Evolutionary conservation across 2,888 invertebrate genomes (phyloP).

Genomic region (Falcaria lacertinaria): DNA sequence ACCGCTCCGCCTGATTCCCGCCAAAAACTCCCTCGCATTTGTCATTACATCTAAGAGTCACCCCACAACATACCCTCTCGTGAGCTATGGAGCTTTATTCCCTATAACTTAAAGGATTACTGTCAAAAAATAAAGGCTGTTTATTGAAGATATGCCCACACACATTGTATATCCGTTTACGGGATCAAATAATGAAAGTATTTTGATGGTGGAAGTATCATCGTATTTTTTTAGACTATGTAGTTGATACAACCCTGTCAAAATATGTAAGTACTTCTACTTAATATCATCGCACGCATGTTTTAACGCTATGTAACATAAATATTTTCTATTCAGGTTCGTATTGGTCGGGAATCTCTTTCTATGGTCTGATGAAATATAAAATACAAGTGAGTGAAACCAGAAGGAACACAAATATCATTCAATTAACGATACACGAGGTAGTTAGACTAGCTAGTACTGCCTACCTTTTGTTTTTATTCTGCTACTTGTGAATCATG

Average conservation of each 20-base stretch:
- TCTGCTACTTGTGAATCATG: neutral
- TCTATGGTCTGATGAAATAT: no score
- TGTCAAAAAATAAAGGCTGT: conserved; percentile 54
- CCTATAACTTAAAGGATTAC: conserved; percentile 65
- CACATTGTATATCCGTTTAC: conserved; percentile 46
- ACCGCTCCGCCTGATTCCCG: no score
- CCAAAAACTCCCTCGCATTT: conserved; percentile 66
- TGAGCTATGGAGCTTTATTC: conserved; percentile 54
- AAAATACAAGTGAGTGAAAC: neutral
- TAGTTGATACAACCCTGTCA: neutral
- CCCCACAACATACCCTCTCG: conserved; percentile 33
- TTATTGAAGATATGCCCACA: conserved; percentile 53
- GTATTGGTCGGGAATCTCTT: conserved; percentile 15
- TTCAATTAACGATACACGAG: neutral
- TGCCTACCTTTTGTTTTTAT: neutral
- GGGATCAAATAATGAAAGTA: conserved; percentile 38
- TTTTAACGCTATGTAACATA: conserved; percentile 37
- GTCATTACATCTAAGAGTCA: conserved; percentile 65
- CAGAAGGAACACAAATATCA: neutral
- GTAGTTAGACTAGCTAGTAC: no score
- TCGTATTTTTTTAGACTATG: neutral
- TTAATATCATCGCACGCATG: no score
- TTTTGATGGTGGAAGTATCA: conserved; percentile 22
- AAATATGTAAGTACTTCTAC: neutral
- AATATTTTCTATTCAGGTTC: conserved; percentile 33